Evolutionary conservation across 2,797 vertebrate genomes (phyloP), one percentile per base, ranked within the genome.

Genomic region (Sparus aurata): DNA sequence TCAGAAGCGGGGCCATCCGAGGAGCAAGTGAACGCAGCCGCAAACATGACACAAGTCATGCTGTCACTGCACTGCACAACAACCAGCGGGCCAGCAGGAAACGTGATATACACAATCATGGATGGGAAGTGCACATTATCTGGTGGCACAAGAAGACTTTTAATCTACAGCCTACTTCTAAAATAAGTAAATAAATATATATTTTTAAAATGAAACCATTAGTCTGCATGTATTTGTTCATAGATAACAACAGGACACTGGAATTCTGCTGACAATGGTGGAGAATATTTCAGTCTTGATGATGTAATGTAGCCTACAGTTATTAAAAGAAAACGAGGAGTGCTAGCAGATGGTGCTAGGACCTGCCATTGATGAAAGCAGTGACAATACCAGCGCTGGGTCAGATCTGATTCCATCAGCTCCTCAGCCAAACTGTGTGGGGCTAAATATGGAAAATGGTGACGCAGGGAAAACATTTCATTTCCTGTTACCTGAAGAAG

Each of bases 301-400:
- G 8, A 30, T 59, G 53, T 17, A 18, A n/a, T 45, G 11, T 45
- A n/a, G n/a, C n/a, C n/a, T n/a, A 12, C 20, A 59, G 41, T 2
- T 12, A 2, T 2, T 5, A 25, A 23, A 16, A 53, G 53, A 50
- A 61, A 72, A 34, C 18, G 13, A 57, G 52, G 41, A 67, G n/a
- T 15, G 30, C 13, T 50, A 76, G 66, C 79, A 79, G 79, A 86
- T 81, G 85, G 68, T 69, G 49, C 58, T 61, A 12, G 46, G 57
- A 64, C 66, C 55, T 70, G 34, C 69, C 47, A 65, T 5, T 59
- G 55, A 74, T 72, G 63, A 79, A 55, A 69, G 57, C 53, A 57
- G 55, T 60, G 25, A 68, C 22, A 43, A 34, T 47, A 59, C 69
- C 66, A 11, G 22, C 27, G 23, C 66, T 62, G 54, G 63, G 54